Conservation (phyloP, 2,888 invertebrate genomes). For the Cheilosia grossa region DNA sequence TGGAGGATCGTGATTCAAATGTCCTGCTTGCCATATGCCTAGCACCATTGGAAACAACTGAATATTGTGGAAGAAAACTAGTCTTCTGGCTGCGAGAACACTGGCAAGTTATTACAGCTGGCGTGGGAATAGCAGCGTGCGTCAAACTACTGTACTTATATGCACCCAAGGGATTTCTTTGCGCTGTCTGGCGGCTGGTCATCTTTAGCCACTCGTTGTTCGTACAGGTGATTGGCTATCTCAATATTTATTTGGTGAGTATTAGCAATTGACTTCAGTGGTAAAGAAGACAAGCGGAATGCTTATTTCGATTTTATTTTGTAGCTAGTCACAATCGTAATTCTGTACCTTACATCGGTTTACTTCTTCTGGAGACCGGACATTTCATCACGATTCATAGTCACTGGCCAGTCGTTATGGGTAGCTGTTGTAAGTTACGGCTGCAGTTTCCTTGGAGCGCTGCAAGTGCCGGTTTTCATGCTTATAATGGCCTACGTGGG, state of each 20-base stretch:
- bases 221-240: slow-evolving; percentile 79
- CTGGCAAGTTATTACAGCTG: slow-evolving; percentile 85
- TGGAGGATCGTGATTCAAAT: slow-evolving; percentile 88
- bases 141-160: slow-evolving; percentile 83
- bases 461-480: slow-evolving; percentile 90
- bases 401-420: slow-evolving; percentile 90
- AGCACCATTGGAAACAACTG: slow-evolving; percentile 90
- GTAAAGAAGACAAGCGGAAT: too few relatives aligned
- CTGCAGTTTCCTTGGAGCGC: slow-evolving; percentile 89
- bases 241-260: slow-evolving; percentile 81
- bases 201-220: slow-evolving; percentile 81
- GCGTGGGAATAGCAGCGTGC: slow-evolving; percentile 79
- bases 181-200: slow-evolving; percentile 84
- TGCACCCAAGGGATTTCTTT: slow-evolving; percentile 86
- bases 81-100: slow-evolving; percentile 89
- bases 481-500: slow-evolving; percentile 86
- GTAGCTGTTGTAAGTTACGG: slow-evolving; percentile 89
- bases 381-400: slow-evolving; percentile 87
- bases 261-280: not conserved
- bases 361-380: slow-evolving; percentile 90
- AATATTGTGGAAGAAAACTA: slow-evolving; percentile 89
- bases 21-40: slow-evolving; percentile 85
- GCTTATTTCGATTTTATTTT: slow-evolving; percentile 78
- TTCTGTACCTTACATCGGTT: slow-evolving; percentile 89
- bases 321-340: slow-evolving; percentile 87